Base-by-base conservation (phyloP, 2,888 invertebrate species). In the Xestoiulus laeticollis region DNA sequence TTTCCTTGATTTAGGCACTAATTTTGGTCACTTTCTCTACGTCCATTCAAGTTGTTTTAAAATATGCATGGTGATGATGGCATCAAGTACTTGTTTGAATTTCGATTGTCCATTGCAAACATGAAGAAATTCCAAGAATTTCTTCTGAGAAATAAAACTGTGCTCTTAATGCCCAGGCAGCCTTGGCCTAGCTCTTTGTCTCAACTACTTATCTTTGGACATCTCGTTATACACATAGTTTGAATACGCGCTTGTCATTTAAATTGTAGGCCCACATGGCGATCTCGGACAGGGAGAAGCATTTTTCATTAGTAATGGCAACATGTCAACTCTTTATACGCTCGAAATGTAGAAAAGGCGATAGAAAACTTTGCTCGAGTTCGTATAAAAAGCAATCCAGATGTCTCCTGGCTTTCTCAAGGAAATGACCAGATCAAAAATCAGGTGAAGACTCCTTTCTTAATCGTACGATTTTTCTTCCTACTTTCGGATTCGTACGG, bases 401-500 rank as follows among this genome's bases (percentile, higher is more conserved):
- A 68, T 68, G 68, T 68, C 68, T 68, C 68, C 68, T 68, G 68
- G 1, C n/a, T 68, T 26, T 26, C 68, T 68, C 68, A 68, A 68
- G 68, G 68, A 68, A 68, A 26, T 68, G 68, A 68, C 68, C 68
- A 26, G 68, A 68, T 26, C 68, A 68, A 26, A 68, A 68, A 68
- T 68, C 68, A 68, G 68, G 68, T 68, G 68, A 68, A 68, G 68
- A 68, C 26, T 68, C 68, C 12, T 68, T n/a, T 22, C 68, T 68
- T 68, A 68, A 26, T 68, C 68, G 68, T 68, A 68, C 68, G 68
- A 84, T 84, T 33, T 84, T 84, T 84, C 38, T 84, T 84, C 84
- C 84, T 84, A 84, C 84, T 84, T 84, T 84, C 43, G 84, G 43
- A 84, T 33, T 84, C 84, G 38, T n/a, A 84, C 84, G 84, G 43